Conservation (phyloP, 2,113 vertebrate species). For the Alectura lathami region DNA sequence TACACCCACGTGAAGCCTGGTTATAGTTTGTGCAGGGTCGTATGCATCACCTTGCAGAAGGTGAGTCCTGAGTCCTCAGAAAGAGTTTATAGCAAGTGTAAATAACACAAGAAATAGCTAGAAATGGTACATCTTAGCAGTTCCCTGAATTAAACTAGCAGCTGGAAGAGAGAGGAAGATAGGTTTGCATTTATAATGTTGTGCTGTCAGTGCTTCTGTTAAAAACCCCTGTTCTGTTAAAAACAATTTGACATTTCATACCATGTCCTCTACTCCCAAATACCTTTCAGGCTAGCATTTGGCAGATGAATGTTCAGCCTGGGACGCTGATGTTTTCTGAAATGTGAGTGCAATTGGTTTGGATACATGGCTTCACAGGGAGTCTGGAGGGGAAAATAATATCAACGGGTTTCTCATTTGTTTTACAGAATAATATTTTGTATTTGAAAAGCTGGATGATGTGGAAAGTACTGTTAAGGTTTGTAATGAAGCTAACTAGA, state of each 20-base stretch:
- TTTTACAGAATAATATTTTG: neutral
- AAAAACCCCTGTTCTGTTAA: neutral
- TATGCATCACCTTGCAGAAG: neutral
- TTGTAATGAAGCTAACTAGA: neutral
- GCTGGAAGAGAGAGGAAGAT: neutral
- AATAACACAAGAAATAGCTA: neutral
- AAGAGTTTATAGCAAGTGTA: neutral
- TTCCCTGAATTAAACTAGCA: neutral
- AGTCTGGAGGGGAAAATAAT: neutral
- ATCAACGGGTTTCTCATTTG: neutral
- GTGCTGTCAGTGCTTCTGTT: neutral
- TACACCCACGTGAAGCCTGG: neutral
- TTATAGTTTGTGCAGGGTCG: neutral
- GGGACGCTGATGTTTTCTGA: neutral
- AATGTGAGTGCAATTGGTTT: neutral
- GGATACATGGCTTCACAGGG: neutral
- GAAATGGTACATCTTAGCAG: neutral
- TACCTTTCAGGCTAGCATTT: slow-evolving; percentile 8
- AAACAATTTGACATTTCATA: neutral
- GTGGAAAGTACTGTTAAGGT: neutral
- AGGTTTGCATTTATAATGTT: neutral
- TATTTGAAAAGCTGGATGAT: neutral
- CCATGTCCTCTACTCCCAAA: neutral
- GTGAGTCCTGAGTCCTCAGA: accelerated
- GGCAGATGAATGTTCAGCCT: neutral